Percentiles rank a stretch among this genome's conserved stretches.
These are phyloP conservation scores for Notechis scutatus DNA, from an alignment of 2,113 vertebrate species.

Conservation along the genomic window DNA sequence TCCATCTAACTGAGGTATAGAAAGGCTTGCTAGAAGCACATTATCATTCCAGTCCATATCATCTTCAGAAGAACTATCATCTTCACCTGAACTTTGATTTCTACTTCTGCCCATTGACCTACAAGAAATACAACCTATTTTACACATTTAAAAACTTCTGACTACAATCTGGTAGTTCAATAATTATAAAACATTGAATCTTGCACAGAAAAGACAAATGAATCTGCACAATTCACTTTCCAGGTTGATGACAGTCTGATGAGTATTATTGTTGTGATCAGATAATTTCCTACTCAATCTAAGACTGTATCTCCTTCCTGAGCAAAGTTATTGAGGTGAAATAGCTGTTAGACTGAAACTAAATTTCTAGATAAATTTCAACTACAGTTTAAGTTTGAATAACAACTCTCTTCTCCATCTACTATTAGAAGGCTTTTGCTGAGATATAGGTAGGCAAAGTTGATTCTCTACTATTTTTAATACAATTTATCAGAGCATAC, in stretches of 20 bases:
- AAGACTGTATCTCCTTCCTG: not conserved
- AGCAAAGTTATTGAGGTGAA: not conserved
- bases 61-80: conserved; percentile 86
- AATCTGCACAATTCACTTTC: not conserved
- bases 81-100: conserved; percentile 81
- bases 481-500: not conserved
- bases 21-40: conserved; percentile 81
- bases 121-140: conserved; percentile 26
- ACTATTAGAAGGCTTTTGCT: not conserved
- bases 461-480: not conserved
- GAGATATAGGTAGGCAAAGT: not conserved
- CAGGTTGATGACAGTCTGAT: not conserved
- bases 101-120: conserved; percentile 74
- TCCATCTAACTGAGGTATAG: conserved; percentile 96
- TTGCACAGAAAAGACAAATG: not conserved
- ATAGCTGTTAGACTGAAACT: not conserved
- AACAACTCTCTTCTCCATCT: not conserved
- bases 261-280: not conserved
- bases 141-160: not conserved
- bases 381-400: not conserved
- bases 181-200: not conserved
- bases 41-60: conserved; percentile 93
- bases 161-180: not conserved
- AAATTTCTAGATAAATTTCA: not conserved
- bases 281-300: not conserved